Evolutionary conservation across 2,113 vertebrate genomes (phyloP).

Genomic region (Eulemur macaco): DNA sequence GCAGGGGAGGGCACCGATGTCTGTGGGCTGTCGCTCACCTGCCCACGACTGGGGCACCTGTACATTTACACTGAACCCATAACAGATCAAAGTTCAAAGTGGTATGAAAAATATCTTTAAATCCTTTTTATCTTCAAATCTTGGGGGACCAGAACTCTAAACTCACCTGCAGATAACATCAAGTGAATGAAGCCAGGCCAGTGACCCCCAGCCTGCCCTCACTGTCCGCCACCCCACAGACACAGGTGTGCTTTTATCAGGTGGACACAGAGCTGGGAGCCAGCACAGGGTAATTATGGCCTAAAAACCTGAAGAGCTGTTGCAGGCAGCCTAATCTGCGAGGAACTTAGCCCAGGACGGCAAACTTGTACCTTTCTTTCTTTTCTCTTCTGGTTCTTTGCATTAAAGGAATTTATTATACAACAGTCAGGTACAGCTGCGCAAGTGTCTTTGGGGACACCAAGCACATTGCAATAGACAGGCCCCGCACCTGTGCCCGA

Average conservation of each 20-base stretch:
- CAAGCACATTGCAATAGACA: neutral
- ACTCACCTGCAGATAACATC: neutral
- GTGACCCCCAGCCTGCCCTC: neutral
- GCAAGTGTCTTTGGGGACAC: neutral
- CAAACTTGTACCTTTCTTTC: neutral
- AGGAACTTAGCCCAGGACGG: neutral
- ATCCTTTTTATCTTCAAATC: neutral
- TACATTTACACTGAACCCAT: neutral
- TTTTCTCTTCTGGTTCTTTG: neutral
- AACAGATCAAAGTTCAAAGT: neutral
- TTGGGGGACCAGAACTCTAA: neutral
- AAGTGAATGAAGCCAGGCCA: neutral
- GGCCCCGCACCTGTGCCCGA: neutral
- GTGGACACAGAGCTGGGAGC: neutral
- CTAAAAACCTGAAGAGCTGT: neutral
- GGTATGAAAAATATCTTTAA: neutral
- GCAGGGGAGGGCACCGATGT: rapidly evolving
- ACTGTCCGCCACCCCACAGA: neutral
- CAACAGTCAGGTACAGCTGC: neutral
- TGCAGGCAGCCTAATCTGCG: neutral
- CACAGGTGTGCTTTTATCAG: neutral
- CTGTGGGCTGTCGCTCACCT: neutral
- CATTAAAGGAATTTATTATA: neutral
- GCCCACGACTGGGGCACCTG: neutral
- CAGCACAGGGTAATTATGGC: neutral